These are phyloP conservation scores for Lichenostomus cassidix DNA, from an alignment of 2,113 vertebrate species.

Conservation along the genomic window DNA sequence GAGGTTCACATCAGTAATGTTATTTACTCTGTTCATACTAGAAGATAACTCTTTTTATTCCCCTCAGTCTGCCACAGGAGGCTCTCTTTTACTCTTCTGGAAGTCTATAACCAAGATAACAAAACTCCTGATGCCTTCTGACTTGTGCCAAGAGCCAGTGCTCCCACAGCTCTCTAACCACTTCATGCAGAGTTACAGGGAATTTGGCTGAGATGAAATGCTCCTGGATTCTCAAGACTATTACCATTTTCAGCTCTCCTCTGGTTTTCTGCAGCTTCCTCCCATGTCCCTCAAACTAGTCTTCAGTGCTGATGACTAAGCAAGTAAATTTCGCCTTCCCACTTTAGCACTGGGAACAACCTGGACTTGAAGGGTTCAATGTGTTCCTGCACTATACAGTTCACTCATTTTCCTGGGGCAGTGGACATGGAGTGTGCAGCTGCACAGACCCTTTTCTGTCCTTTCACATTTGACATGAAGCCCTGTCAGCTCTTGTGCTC, in stretches of 20 bases:
- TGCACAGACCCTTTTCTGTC: not conserved
- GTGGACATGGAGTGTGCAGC: not conserved
- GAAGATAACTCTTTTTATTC: not conserved
- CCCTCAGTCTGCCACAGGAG: not conserved
- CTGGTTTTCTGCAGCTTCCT: not conserved
- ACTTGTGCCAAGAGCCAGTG: not conserved
- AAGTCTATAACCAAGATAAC: not conserved
- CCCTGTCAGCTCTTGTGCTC: accelerated
- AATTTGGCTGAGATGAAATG: not conserved
- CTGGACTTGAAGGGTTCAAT: not conserved
- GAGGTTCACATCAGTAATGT: not conserved
- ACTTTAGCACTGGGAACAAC: not conserved
- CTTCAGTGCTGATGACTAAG: not conserved
- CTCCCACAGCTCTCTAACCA: not conserved
- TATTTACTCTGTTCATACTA: not conserved
- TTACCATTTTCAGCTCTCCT: not conserved
- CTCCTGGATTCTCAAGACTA: accelerated
- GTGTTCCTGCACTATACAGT: not conserved
- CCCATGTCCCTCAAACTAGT: not conserved
- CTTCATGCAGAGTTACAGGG: not conserved
- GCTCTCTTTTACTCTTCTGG: not conserved
- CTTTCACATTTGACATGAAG: not conserved
- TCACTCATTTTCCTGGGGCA: not conserved
- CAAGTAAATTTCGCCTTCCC: not conserved
- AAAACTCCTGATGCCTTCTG: not conserved